Evolutionary conservation across 30 jellyfish, hydroid and myxozoan species (phyloP).

Genomic region (Hydractinia symbiolongicarpus): DNA sequence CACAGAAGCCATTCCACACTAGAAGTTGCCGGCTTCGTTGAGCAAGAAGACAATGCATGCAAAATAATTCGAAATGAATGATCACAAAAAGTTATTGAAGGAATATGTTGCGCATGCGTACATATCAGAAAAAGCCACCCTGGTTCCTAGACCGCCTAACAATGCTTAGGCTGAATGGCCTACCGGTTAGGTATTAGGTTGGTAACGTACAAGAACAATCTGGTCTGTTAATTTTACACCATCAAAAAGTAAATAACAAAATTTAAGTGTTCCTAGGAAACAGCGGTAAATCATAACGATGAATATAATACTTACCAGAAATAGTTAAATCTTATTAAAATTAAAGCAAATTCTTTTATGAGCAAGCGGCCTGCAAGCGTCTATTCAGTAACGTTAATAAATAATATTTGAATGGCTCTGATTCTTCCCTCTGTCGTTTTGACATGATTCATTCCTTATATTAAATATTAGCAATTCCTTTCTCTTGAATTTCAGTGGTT

Average conservation of each 20-base stretch:
- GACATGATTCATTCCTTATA: constrained; percentile 2
- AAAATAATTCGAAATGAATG: constrained; percentile 29
- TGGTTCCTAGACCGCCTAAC: no score
- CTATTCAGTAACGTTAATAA: background rate
- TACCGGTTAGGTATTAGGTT: no score
- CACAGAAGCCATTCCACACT: background rate
- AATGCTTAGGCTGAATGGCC: no score
- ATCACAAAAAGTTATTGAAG: constrained; percentile 27
- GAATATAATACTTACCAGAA: no score
- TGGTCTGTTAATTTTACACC: no score
- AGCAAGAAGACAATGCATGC: constrained; percentile 47
- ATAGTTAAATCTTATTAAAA: background rate
- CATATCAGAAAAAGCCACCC: background rate
- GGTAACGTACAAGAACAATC: no score
- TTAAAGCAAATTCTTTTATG: constrained; percentile 5
- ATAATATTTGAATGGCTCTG: constrained; percentile 3
- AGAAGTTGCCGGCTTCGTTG: constrained; percentile 34
- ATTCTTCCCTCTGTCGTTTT: background rate
- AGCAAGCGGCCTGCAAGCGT: constrained; percentile 23
- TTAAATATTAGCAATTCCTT: constrained; percentile 5
- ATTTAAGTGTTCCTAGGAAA: no score
- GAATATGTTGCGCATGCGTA: constrained; percentile 37
- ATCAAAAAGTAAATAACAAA: no score
- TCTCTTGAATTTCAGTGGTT: background rate
- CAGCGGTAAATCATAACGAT: no score